phyloP scores from a whole-genome alignment of 1,140 invertebrate genomes.

The Hyposmocoma kahamanoa region DNA sequence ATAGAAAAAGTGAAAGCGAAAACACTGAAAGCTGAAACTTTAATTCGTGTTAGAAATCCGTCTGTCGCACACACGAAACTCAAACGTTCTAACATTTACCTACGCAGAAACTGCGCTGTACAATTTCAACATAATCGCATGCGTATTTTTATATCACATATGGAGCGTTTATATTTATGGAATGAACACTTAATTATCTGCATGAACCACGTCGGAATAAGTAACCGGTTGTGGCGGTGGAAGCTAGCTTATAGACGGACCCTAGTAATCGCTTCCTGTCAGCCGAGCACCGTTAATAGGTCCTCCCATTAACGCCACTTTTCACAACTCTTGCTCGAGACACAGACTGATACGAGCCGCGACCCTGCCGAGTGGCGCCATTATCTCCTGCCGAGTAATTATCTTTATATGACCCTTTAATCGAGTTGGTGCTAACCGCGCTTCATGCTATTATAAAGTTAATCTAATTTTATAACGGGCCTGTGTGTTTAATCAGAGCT shows the following conservation, averaged over 20 bases:
- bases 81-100: no score
- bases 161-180: no score
- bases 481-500: slow-evolving; percentile 28
- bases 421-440: slow-evolving; percentile 22
- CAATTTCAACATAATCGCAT: no score
- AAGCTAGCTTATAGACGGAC: no score
- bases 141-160: no score
- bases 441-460: slow-evolving; percentile 30
- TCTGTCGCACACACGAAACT: slow-evolving; percentile 14
- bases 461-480: slow-evolving; percentile 34
- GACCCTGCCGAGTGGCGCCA: neutral
- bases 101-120: no score
- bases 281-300: slow-evolving; percentile 4
- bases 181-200: no score
- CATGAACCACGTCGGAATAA: no score
- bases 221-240: no score
- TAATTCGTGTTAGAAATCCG: slow-evolving; percentile 38
- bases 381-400: slow-evolving; percentile 28
- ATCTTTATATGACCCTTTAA: slow-evolving; percentile 37
- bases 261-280: slow-evolving; percentile 3
- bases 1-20: slow-evolving; percentile 57
- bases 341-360: slow-evolving; percentile 8
- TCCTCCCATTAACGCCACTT: slow-evolving; percentile 12
- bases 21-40: slow-evolving; percentile 52
- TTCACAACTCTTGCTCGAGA: slow-evolving; percentile 23